Percentiles rank a stretch among this genome's conserved stretches.
These are phyloP conservation scores for Colletes latitarsis DNA, from an alignment of 1,140 invertebrate species.

Conservation along the genomic window DNA sequence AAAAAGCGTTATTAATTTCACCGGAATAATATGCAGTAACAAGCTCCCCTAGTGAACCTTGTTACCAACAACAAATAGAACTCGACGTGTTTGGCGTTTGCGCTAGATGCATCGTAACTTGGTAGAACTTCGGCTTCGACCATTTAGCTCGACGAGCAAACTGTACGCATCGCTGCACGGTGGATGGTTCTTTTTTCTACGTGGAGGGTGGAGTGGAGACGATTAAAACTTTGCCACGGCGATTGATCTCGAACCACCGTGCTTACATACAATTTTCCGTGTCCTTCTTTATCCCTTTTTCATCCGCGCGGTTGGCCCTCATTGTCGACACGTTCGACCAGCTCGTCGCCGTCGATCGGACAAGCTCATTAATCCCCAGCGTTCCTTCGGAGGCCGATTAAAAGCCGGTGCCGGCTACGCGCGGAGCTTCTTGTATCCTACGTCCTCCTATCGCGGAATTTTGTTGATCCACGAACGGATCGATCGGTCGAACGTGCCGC, in stretches of 20 bases:
- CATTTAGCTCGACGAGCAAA: too few species aligned
- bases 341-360: not conserved
- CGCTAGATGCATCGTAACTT: constrained; percentile 19
- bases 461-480: constrained; percentile 26
- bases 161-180: not conserved
- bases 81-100: not conserved
- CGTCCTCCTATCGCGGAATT: constrained; percentile 42
- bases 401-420: constrained; percentile 29
- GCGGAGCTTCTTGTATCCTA: constrained; percentile 26
- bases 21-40: too few species aligned
- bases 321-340: constrained; percentile 41
- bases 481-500: constrained; percentile 32
- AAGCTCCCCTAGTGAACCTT: constrained; percentile 4
- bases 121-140: not conserved
- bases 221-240: constrained; percentile 24
- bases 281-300: constrained; percentile 9
- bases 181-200: not conserved
- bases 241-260: constrained; percentile 19
- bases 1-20: constrained; percentile 14
- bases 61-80: constrained; percentile 40
- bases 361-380: constrained; percentile 40
- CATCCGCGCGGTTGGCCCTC: not conserved
- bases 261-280: constrained; percentile 25
- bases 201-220: too few species aligned
- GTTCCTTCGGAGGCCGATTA: constrained; percentile 29